Evolutionary conservation across 2,888 invertebrate genomes (phyloP), one percentile per base, ranked within the genome.

Genomic region (Tenthredo distinguenda): DNA sequence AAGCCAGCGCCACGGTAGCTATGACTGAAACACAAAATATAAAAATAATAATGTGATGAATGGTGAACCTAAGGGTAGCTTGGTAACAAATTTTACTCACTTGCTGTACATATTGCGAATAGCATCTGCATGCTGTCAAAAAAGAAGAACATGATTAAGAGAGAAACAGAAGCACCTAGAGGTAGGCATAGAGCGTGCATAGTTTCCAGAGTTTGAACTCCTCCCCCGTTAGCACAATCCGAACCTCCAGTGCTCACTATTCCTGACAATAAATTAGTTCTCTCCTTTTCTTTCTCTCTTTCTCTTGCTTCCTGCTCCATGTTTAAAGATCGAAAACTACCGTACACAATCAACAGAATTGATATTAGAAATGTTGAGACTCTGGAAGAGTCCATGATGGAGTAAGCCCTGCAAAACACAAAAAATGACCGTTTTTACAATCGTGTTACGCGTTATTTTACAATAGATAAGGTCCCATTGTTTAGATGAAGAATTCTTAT

Each of bases 61-160:
- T 15, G 68, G 2, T 18, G 34, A 68, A 68, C 3, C 12, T 2
- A 12, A 43, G 43, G 12, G 43, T 47, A 3, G 47, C 2, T 47
- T 15, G 12, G 3, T 15, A 3, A 15, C 3, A 0, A 37, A n/a
- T 81, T 71, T 65, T 84, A 96, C 97, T 96, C 94, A 99, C 99
- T 98, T 92, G 99, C 99, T 91, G 99, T 99, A 94, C 99, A 99
- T 91, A 99, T 98, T 88, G 98, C 99, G 95, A 97, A 99, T 90
- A 97, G 96, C 95, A 98, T 98, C 95, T 99, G 99, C 97, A 99
- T 98, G 85, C 99, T 99, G 94, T 99, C 99, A 93, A 99, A 99
- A 95, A 99, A 99, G 95, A 99, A 99, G 94, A 99, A 99, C 99
- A 99, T 99, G 91, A 99, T 96, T 87, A 99, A 96, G 88, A 99